Evolutionary conservation across 1,140 invertebrate species (phyloP), one percentile per base, ranked within the genome.

Genomic region (Conus ventricosus): DNA sequence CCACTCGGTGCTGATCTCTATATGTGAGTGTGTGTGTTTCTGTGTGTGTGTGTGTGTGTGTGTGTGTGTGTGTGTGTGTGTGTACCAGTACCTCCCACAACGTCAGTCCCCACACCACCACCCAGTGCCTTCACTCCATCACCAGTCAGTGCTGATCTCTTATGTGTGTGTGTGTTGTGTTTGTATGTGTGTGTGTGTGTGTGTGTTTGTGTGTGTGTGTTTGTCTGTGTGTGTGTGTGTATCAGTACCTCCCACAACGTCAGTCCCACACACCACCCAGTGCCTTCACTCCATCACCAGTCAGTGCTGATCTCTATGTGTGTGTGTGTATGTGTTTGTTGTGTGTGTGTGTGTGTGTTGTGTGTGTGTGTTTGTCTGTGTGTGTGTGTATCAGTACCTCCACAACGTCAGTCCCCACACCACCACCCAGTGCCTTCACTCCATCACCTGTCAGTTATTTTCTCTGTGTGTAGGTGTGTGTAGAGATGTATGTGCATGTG

Each of bases 231-330:
- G 93, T n/a, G n/a, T n/a, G n/a, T n/a, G n/a, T n/a, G 93, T 57
- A 92, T 92, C 10, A 94, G 93, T 85, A 94, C 93, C 20, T 92
- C 92, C 1, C 92, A 93, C 23, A 97, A 97, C 91, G 97, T 92
- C 76, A 98, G 97, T 92, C 97, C 17, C 96, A 97, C 1, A 96
- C 54, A 95, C 94, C 15, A 88, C 85, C 87, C 94, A 91, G 71
- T 96, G 97, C 92, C 96, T 97, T 92, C 97, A 98, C 96, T 98
- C 97, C 78, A 97, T 97, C 55, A 97, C 97, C 87, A 97, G 97
- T 97, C 96, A 96, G 96, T 91, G 51, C 15, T 83, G 57, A n/a
- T 23, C 53, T 15, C n/a, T n/a, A n/a, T n/a, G n/a, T n/a, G n/a
- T n/a, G n/a, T n/a, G n/a, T n/a, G n/a, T n/a, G n/a, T 57, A 92